Percentiles rank a stretch among this genome's conserved stretches.
phyloP scores from a whole-genome alignment of 2,888 invertebrate genomes.

The Philonicus albiceps region DNA sequence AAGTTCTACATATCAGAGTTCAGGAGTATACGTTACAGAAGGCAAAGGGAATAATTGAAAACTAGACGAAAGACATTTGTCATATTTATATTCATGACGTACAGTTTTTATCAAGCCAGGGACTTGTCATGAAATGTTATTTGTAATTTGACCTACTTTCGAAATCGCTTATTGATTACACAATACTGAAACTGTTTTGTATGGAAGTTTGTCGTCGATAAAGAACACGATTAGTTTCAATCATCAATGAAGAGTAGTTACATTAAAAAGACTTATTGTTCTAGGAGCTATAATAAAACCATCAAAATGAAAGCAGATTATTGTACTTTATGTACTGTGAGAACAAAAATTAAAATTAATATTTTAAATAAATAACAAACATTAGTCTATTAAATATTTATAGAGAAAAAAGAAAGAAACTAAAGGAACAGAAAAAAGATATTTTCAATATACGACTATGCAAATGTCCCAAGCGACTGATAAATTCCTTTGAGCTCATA shows the following conservation, averaged over 20 bases:
- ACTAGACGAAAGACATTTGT: constrained; percentile 17
- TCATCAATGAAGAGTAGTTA: constrained; percentile 24
- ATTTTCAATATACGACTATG: background rate
- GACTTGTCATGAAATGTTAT: constrained; percentile 50
- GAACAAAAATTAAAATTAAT: background rate
- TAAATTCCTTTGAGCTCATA: background rate
- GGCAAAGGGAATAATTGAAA: constrained; percentile 23
- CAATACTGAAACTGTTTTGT: constrained; percentile 52
- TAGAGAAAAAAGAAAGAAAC: too few relatives aligned
- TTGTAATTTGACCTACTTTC: constrained; percentile 61
- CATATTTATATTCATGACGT: constrained; percentile 33
- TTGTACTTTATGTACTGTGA: background rate
- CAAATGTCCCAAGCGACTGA: background rate
- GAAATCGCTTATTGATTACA: constrained; percentile 63
- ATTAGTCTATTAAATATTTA: too few relatives aligned
- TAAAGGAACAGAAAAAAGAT: background rate
- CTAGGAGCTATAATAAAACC: background rate
- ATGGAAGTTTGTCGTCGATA: constrained; percentile 33
- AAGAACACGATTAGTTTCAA: constrained; percentile 38
- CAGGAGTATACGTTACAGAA: background rate
- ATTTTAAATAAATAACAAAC: too few relatives aligned
- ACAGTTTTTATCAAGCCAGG: constrained; percentile 17
- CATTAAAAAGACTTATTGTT: background rate
- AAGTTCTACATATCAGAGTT: background rate
- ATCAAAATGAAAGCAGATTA: background rate